A percentile compares a stretch with the other conserved stretches of the same genome.
Evolutionary conservation across 2,797 vertebrate genomes (phyloP).

Genomic region (Carcharodon carcharias): DNA sequence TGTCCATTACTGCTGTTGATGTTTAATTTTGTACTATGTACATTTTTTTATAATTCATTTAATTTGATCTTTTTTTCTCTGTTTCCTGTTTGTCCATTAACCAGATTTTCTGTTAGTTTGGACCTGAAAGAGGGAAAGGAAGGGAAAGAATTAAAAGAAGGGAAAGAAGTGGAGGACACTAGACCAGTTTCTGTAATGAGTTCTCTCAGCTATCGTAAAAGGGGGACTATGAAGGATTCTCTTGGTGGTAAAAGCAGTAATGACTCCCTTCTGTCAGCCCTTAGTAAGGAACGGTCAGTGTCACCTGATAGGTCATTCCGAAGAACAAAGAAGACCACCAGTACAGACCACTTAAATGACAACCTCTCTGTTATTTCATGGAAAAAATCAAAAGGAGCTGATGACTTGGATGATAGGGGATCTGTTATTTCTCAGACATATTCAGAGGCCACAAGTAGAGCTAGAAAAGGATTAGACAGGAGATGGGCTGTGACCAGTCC

Average conservation of each 20-base stretch:
- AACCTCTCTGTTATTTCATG: slow-evolving; percentile 51
- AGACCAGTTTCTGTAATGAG: slow-evolving; percentile 75
- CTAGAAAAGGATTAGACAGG: slow-evolving; percentile 69
- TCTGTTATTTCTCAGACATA: slow-evolving; percentile 67
- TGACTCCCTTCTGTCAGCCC: slow-evolving; percentile 69
- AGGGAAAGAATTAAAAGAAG: slow-evolving; percentile 64
- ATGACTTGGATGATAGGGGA: slow-evolving; percentile 54
- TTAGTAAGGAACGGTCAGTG: slow-evolving; percentile 62
- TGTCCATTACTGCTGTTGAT: slow-evolving; percentile 38
- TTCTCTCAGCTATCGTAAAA: slow-evolving; percentile 88
- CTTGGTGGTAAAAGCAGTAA: slow-evolving; percentile 75
- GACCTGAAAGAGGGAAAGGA: slow-evolving; percentile 62
- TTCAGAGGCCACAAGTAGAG: slow-evolving; percentile 61
- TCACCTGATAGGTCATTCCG: slow-evolving; percentile 68
- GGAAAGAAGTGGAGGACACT: slow-evolving; percentile 64
- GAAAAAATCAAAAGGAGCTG: slow-evolving; percentile 53
- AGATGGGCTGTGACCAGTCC: slow-evolving; percentile 66
- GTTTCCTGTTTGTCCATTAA: slow-evolving; percentile 40
- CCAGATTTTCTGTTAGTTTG: slow-evolving; percentile 62
- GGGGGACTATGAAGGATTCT: slow-evolving; percentile 72
- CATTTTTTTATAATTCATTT: slow-evolving; percentile 30
- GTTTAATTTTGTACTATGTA: slow-evolving; percentile 43
- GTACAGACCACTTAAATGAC: slow-evolving; percentile 47
- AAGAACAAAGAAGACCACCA: slow-evolving; percentile 54
- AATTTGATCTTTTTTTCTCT: slow-evolving; percentile 10